Evolutionary conservation across 2,888 invertebrate genomes (phyloP), one percentile per base, ranked within the genome.

Genomic region (Caenorhabditis macrosperma): DNA sequence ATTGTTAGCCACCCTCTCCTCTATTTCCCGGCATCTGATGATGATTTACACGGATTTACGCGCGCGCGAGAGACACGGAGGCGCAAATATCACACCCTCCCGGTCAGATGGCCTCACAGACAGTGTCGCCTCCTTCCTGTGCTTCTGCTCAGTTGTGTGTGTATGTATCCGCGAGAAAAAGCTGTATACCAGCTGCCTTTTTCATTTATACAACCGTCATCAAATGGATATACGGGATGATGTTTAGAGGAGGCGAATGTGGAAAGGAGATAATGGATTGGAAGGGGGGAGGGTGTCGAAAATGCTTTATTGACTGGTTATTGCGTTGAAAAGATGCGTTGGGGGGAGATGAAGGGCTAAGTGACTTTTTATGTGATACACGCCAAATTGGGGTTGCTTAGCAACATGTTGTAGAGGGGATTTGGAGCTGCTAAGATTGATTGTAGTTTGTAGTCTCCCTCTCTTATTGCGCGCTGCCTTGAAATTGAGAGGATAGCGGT

Each of bases 31-130:
- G 57, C 35, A 57, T 57, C 38, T 57, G 57, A 57, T 55, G 57
- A 57, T 57, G 57, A 57, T 57, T 57, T 57, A 57, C 57, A 57
- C 57, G 57, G 57, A 57, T 57, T 57, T 7, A 35, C 15, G n/a
- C 33, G 15, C 28, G n/a, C n/a, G n/a, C n/a, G n/a, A n/a, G n/a
- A n/a, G n/a, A n/a, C n/a, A n/a, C n/a, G n/a, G n/a, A n/a, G n/a
- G n/a, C n/a, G 35, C 55, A 55, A 55, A 55, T 55, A 55, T 55
- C 55, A 55, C 57, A 35, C 57, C 57, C 57, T 57, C n/a, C 54
- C 17, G 15, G 57, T 57, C 38, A 38, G 33, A n/a, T 55, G 55
- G 55, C 54, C 17, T 22, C 54, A n/a, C n/a, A n/a, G n/a, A n/a
- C n/a, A n/a, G n/a, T n/a, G n/a, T n/a, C 28, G 26, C 15, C 30